Percentiles rank a stretch among this genome's conserved stretches.
Evolutionary conservation across 2,113 vertebrate genomes (phyloP).

Genomic region (Thryonomys swinderianus): DNA sequence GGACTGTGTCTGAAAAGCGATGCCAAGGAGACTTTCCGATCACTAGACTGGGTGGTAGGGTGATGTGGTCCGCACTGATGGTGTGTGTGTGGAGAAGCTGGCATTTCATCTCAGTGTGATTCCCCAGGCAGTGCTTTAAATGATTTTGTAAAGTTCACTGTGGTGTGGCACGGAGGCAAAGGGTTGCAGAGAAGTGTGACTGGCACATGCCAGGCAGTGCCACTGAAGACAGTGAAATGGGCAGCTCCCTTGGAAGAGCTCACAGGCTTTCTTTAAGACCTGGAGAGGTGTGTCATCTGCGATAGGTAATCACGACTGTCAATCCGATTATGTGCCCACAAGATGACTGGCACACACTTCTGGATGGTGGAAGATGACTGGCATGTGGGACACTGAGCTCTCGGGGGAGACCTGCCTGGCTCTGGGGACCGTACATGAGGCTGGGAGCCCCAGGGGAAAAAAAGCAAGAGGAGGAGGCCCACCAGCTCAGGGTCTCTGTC

Average conservation of each 20-base stretch:
- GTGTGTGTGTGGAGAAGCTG: too few species aligned
- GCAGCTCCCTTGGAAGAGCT: accelerated
- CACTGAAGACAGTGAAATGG: accelerated
- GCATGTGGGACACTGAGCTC: neutral
- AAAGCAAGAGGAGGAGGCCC: neutral
- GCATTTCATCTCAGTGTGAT: too few species aligned
- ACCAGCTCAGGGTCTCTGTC: neutral
- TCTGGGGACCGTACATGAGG: neutral
- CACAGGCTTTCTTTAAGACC: neutral
- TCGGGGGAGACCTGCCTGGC: neutral
- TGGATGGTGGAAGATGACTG: neutral
- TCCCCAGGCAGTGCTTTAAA: too few species aligned
- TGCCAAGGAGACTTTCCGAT: too few species aligned
- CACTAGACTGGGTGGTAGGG: too few species aligned
- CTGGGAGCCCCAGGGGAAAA: neutral
- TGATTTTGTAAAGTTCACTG: too few species aligned
- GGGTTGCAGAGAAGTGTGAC: too few species aligned
- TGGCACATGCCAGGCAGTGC: neutral
- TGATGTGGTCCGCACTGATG: too few species aligned
- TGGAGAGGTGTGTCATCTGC: neutral
- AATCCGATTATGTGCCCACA: neutral
- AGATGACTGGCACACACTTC: neutral
- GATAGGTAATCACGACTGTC: neutral
- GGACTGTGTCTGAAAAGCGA: too few species aligned
- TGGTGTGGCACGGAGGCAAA: too few species aligned